Base-by-base conservation (phyloP, 2,113 vertebrate genomes). In the Dicerorhinus sumatrensis region DNA sequence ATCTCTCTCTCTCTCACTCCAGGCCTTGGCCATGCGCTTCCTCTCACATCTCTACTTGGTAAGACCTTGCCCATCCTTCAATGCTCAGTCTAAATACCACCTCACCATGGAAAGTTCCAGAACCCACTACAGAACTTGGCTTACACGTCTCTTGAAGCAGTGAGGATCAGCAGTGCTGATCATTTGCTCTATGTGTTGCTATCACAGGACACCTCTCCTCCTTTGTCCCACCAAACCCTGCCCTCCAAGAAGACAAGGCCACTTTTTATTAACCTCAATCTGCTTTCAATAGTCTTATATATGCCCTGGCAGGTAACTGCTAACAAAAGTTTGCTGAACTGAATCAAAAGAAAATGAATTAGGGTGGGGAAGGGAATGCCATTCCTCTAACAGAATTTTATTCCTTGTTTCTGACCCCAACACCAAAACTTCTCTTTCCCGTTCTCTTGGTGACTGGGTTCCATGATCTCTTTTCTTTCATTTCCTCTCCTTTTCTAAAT, bases 21-120 rank as follows among this genome's bases (percentile, higher is more conserved):
- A 29, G 18, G 39, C 42, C 56, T 54, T 12, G 29, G 27, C 31
- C 16, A 4, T 1, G 1, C 0, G 5, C 21, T 18, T 76, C 9
- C 0, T 58, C 42, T 36, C 67, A 65, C 14, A 46, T n/a, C 51
- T 46, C 80, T 21, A 2, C 69, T 60, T 83, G 51, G 46, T 36
- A 79, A 87, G 84, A 51, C 12, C 31, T 39, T 65, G 9, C 9
- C 17, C 70, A 17, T 39, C 88, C 27, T 77, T 88, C 75, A 9
- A 54, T 72, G 75, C 63, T 4, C 56, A 27, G 16, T 39, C 54
- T 77, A 33, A 82, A 54, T n/a, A 36, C 33, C 29, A 75, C 42
- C 58, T 86, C 31, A 6, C 36, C 39, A 8, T 42, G 42, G 75
- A 88, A n/a, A 72, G 62, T 56, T 89, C 56, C 12, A 16, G 79